Percentiles rank a stretch among this genome's conserved stretches.
Evolutionary conservation across 2,797 vertebrate species (phyloP).

Genomic region (Microcaecilia unicolor): DNA sequence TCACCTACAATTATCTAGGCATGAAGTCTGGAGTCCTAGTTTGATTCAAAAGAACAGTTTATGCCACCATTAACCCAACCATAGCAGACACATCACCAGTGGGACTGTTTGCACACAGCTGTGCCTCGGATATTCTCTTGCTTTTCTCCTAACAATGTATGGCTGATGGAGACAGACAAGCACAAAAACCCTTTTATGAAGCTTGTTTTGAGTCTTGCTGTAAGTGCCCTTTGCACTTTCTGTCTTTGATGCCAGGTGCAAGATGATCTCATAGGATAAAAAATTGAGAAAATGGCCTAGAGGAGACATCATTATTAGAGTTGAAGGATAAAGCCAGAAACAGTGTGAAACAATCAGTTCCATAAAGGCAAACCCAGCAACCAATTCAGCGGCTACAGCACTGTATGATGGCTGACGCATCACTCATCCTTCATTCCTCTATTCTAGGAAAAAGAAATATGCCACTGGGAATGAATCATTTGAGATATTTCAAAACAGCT

Average conservation of each 20-base stretch:
- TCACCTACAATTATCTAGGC: conserved; percentile 6
- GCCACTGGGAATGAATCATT: too few relatives aligned
- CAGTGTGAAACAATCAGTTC: too few relatives aligned
- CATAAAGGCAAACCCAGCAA: too few relatives aligned
- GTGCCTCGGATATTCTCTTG: not conserved
- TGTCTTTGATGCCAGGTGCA: conserved; percentile 4
- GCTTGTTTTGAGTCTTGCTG: conserved; percentile 12
- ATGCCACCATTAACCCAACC: not conserved
- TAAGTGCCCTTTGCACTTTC: conserved; percentile 10
- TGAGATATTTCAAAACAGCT: too few relatives aligned
- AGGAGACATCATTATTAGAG: too few relatives aligned
- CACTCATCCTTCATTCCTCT: too few relatives aligned
- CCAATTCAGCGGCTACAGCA: too few relatives aligned
- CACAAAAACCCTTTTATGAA: conserved; percentile 5
- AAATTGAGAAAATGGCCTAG: too few relatives aligned
- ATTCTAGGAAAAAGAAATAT: too few relatives aligned
- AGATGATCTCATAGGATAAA: conserved; percentile 4
- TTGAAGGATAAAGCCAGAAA: too few relatives aligned
- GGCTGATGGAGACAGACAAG: not conserved
- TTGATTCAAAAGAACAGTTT: conserved; percentile 5
- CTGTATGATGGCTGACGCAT: too few relatives aligned
- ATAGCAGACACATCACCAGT: not conserved
- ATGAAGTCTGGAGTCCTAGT: conserved; percentile 4
- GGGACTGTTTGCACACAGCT: conserved; percentile 2
- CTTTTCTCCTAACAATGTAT: not conserved